A percentile compares a stretch with the other conserved stretches of the same genome.
These are phyloP conservation scores for Nebria brevicollis DNA, from an alignment of 2,888 invertebrate species.

Conservation along the genomic window DNA sequence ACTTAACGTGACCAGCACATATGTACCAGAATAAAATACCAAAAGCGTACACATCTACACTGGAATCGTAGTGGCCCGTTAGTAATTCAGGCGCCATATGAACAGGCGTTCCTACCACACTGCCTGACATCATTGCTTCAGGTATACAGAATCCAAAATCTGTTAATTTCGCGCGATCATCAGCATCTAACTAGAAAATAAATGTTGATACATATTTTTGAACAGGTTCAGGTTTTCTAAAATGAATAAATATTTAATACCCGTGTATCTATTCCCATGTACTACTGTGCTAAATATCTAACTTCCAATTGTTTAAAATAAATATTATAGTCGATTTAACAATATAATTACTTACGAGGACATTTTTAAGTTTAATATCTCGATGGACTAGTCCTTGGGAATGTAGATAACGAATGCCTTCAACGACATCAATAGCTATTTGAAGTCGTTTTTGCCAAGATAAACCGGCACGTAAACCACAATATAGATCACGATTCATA, in stretches of 20 bases:
- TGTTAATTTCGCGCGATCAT: conserved; percentile 81
- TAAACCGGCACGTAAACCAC: conserved; percentile 77
- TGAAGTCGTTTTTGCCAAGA: conserved; percentile 71
- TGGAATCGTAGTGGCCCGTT: conserved; percentile 81
- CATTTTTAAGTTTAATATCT: conserved; percentile 91
- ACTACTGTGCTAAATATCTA: no score
- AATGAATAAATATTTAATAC: no score
- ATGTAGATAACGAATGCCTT: conserved; percentile 89
- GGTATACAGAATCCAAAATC: conserved; percentile 92
- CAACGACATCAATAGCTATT: conserved; percentile 84
- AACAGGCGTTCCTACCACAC: conserved; percentile 87
- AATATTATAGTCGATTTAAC: conserved; percentile 2
- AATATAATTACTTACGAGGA: conserved; percentile 68
- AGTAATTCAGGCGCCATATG: conserved; percentile 93
- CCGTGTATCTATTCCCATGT: conserved; percentile 1
- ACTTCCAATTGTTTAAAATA: conserved; percentile 4
- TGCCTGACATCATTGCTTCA: conserved; percentile 90
- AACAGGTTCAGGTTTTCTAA: conserved; percentile 20
- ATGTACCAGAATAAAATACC: conserved; percentile 92
- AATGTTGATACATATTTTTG: no score
- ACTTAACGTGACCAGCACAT: conserved; percentile 82
- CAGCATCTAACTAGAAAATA: conserved; percentile 69
- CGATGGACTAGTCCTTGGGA: conserved; percentile 88
- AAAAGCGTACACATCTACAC: conserved; percentile 90
- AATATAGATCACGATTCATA: conserved; percentile 79